phyloP scores from a whole-genome alignment of 2,888 invertebrate species.

The Torymus texanus region DNA sequence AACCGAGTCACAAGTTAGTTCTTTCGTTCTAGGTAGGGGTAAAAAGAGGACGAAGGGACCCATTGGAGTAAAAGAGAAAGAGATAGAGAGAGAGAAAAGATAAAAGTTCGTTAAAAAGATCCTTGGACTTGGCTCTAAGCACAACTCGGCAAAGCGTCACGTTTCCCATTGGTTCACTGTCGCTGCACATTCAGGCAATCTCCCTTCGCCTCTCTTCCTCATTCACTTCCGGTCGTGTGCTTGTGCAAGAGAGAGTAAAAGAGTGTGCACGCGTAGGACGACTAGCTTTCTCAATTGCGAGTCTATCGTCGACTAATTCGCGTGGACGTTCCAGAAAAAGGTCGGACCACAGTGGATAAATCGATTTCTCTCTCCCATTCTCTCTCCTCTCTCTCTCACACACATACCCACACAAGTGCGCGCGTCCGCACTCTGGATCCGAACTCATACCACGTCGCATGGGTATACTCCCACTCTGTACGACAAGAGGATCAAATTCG shows the following conservation, averaged over 20 bases:
- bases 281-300: slow-evolving; percentile 48
- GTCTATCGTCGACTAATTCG: slow-evolving; percentile 38
- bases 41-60: too few species aligned
- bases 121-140: slow-evolving; percentile 3
- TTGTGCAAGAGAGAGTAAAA: too few species aligned
- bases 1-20: slow-evolving; percentile 24
- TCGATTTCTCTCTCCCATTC: slow-evolving; percentile 17
- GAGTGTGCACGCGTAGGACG: not conserved
- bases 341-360: slow-evolving; percentile 31
- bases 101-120: slow-evolving; percentile 45
- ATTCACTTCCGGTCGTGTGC: too few species aligned
- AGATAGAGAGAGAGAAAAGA: slow-evolving; percentile 16
- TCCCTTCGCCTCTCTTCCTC: not conserved
- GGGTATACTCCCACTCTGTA: too few species aligned
- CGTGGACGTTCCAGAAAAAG: slow-evolving; percentile 28
- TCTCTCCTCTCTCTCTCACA: not conserved
- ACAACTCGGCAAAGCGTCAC: slow-evolving; percentile 28
- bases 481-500: too few species aligned
- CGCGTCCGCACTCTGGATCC: too few species aligned
- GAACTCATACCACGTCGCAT: too few species aligned
- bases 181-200: slow-evolving; percentile 32
- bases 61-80: slow-evolving; percentile 2
- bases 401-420: too few species aligned
- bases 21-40: not conserved
- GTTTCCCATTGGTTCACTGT: slow-evolving; percentile 45